Evolutionary conservation across 2,797 vertebrate species (phyloP).

Genomic region (Paguma larvata): DNA sequence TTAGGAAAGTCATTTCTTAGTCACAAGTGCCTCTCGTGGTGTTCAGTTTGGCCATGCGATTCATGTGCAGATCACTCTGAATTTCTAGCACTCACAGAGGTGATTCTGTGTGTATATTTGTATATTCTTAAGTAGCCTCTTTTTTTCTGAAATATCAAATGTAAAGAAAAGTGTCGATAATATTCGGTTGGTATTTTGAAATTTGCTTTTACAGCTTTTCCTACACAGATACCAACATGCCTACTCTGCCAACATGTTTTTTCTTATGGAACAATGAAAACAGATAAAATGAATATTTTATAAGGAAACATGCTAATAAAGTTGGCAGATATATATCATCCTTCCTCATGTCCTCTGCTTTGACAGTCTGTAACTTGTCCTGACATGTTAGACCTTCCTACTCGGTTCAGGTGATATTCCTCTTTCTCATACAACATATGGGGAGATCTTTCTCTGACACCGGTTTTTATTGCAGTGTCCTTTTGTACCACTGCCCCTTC

Average conservation of each 20-base stretch:
- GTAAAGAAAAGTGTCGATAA: not conserved
- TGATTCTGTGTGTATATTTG: not conserved
- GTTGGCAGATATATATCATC: constrained; percentile 16
- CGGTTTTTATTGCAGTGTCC: not conserved
- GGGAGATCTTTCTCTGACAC: not conserved
- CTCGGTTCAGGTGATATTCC: not conserved
- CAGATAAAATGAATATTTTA: constrained; percentile 20
- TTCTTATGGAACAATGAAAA: constrained; percentile 8
- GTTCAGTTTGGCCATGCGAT: not conserved
- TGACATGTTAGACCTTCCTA: constrained; percentile 6
- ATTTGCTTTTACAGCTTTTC: constrained; percentile 19
- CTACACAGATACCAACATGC: not conserved
- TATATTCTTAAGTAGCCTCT: not conserved
- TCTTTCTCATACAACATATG: not conserved
- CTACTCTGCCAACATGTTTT: not conserved
- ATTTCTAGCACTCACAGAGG: not conserved
- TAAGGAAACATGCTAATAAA: constrained; percentile 20
- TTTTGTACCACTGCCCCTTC: not conserved
- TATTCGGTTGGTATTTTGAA: constrained; percentile 24
- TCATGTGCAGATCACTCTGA: not conserved
- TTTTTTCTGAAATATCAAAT: not conserved
- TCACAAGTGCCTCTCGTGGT: not conserved
- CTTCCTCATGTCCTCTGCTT: not conserved
- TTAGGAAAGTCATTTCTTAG: not conserved
- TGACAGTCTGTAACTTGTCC: constrained; percentile 15